phyloP scores from a whole-genome alignment of 1,140 invertebrate species.

The Homarus americanus region DNA sequence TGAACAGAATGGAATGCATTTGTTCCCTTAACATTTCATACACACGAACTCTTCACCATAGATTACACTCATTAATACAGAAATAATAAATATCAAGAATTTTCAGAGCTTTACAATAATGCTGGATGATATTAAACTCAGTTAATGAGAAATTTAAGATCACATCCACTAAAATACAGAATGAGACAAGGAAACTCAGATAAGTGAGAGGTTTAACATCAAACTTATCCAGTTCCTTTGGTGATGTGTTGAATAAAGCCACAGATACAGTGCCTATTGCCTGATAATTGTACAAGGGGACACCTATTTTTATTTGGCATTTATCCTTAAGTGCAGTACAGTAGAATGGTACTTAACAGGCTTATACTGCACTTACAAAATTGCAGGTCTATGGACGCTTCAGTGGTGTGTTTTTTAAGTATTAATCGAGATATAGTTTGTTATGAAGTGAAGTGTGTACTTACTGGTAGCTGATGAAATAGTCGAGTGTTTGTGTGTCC shows the following conservation, averaged over 20 bases:
- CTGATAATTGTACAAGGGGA: background rate
- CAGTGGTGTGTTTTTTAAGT: background rate
- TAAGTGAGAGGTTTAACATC: background rate
- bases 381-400: background rate
- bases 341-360: background rate
- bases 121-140: background rate
- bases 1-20: no score
- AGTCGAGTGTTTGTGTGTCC: background rate
- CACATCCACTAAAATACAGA: background rate
- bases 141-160: background rate
- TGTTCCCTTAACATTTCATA: no score
- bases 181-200: background rate
- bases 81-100: background rate
- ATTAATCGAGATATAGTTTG: background rate
- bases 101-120: background rate
- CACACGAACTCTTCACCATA: no score
- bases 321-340: background rate
- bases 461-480: background rate
- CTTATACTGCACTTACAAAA: background rate
- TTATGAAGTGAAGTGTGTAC: background rate
- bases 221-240: background rate
- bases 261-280: conserved; percentile 3
- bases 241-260: background rate
- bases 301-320: background rate
- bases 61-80: background rate